Conservation (phyloP, 2,797 vertebrate genomes). For the Pseudotriccus pelzelni region DNA sequence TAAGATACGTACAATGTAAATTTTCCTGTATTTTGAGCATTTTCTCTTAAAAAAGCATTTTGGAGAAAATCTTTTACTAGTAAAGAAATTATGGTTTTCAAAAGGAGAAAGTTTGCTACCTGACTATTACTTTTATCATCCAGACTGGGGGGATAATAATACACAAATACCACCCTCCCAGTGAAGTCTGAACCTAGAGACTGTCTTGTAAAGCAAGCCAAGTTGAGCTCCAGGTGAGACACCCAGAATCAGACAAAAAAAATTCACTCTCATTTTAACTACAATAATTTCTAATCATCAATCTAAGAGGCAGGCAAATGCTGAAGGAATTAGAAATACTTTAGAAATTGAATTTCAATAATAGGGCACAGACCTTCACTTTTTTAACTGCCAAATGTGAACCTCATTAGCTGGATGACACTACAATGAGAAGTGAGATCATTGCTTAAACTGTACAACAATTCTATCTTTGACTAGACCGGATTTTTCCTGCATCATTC, state of each 20-base stretch:
- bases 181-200: background rate
- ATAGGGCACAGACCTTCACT: background rate
- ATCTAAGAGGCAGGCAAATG: background rate
- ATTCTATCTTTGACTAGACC: background rate
- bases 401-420: background rate
- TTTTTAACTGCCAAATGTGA: background rate
- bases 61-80: background rate
- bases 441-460: background rate
- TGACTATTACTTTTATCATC: background rate
- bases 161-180: background rate
- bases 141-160: accelerated
- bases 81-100: background rate
- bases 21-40: background rate
- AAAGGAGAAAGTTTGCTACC: background rate
- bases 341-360: background rate
- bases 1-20: background rate
- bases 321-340: background rate
- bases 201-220: background rate
- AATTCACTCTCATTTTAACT: background rate
- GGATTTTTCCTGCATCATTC: background rate
- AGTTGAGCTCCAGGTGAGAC: background rate
- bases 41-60: background rate
- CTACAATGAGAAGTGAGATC: background rate
- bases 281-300: background rate
- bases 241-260: background rate